Base-by-base conservation (phyloP, 1,140 invertebrate species). In the Eueides isabella region DNA sequence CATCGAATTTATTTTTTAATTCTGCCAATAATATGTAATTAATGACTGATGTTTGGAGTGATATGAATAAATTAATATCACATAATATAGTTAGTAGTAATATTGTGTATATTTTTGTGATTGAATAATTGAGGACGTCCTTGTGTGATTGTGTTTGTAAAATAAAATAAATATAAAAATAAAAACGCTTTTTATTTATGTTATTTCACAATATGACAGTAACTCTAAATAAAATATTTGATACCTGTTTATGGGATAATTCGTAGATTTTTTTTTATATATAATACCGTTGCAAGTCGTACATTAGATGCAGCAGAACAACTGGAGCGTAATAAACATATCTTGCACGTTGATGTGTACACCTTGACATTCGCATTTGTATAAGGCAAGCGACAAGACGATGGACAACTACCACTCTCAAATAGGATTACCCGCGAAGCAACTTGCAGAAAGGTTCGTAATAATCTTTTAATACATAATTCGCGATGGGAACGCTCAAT, bases 101-200 rank as follows among this genome's bases (percentile, higher is more conserved):
- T 86, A 87, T 85, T 88, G 87, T 91, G 88, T 84, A 85, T 84
- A 85, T 83, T 85, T 77, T 85, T 85, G 84, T 85, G 86, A 87
- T 87, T 81, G 91, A 82, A 78, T 93, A 90, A 80, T 80, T 93
- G 90, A 87, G 91, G 91, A 93, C 91, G 91, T 93, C 91, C 91
- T 91, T 92, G 91, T 85, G 80, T 93, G 90, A 76, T 79, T 92
- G 91, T 88, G 85, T 85, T 85, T 90, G 84, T 90, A 82, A 87
- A 89, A 88, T 88, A 91, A 91, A 88, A 90, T 87, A 81, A 87
- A 82, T 33, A 77, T 85, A 73, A 85, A 85, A 83, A 83, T 79
- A 79, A 63, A 72, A 72, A 48, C 66, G 33, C 78, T 79, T 84
- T 71, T 80, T 75, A 81, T 74, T 77, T 38, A 61, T 35, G 14